Conservation (phyloP, 2,888 invertebrate genomes). For the Eumacrocentrus americanus region DNA sequence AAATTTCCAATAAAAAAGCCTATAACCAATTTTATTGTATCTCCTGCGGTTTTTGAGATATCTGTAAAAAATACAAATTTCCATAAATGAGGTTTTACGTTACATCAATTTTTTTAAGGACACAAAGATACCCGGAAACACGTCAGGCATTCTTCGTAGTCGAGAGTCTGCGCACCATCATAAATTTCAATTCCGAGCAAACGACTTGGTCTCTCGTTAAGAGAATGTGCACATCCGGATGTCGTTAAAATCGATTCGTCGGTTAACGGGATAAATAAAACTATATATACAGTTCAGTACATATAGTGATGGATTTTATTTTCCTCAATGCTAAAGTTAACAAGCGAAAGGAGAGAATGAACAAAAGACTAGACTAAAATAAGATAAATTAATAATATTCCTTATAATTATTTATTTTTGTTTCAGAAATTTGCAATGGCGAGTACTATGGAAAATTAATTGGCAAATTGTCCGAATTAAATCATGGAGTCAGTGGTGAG, state of each 20-base stretch:
- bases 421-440: constrained; percentile 58
- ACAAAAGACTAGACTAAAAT: neutral
- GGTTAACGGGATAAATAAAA: constrained; percentile 19
- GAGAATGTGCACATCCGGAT: constrained; percentile 24
- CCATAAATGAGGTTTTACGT: no score
- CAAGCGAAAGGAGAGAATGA: no score
- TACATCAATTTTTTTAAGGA: no score
- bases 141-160: neutral
- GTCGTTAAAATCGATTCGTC: constrained; percentile 28
- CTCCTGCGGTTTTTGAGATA: no score
- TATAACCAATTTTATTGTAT: no score
- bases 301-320: neutral
- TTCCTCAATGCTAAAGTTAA: neutral
- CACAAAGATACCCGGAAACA: neutral
- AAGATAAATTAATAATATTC: neutral
- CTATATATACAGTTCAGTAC: constrained; percentile 2
- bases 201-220: constrained; percentile 19
- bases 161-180: constrained; percentile 2
- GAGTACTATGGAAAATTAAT: constrained; percentile 79
- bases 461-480: constrained; percentile 77
- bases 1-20: no score
- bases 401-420: constrained; percentile 16
- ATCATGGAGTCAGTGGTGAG: constrained; percentile 84
- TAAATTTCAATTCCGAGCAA: constrained; percentile 19
- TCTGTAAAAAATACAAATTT: no score